These are phyloP conservation scores for Hirundo rustica DNA, from an alignment of 2,797 vertebrate genomes.

Conservation along the genomic window DNA sequence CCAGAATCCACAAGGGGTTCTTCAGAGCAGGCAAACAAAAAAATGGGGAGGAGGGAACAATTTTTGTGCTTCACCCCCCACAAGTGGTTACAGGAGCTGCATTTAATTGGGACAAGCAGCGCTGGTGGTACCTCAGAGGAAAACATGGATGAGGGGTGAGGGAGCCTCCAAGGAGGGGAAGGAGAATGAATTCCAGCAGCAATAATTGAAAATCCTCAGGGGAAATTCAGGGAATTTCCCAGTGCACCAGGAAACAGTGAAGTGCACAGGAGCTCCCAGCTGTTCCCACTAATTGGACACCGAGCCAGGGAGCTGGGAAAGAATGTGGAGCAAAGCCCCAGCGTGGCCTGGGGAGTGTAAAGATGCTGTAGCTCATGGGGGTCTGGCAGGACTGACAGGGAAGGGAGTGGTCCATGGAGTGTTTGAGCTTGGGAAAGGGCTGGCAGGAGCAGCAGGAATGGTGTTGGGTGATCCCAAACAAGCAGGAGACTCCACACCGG, in stretches of 20 bases:
- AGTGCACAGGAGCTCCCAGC: neutral
- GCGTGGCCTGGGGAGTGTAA: neutral
- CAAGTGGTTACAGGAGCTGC: neutral
- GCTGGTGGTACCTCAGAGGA: neutral
- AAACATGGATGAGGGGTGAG: neutral
- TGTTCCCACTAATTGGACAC: slow-evolving; percentile 41
- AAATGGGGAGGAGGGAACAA: neutral
- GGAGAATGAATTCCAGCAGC: neutral
- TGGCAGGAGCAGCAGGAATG: neutral
- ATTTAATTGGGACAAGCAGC: neutral
- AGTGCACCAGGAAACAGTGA: neutral
- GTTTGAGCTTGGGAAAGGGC: neutral
- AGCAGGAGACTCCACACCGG: neutral
- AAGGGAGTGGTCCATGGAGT: neutral
- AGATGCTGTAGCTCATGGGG: neutral
- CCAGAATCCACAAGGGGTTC: neutral
- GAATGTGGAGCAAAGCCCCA: neutral
- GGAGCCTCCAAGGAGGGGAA: neutral
- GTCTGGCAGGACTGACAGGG: neutral
- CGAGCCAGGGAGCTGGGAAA: neutral
- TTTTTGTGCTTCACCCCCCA: neutral
- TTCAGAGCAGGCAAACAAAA: neutral
- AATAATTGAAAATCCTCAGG: slow-evolving; percentile 11
- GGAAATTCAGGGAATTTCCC: neutral
- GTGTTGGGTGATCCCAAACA: neutral